Conservation (phyloP, 2,113 vertebrate genomes). For the Muntiacus reevesi region DNA sequence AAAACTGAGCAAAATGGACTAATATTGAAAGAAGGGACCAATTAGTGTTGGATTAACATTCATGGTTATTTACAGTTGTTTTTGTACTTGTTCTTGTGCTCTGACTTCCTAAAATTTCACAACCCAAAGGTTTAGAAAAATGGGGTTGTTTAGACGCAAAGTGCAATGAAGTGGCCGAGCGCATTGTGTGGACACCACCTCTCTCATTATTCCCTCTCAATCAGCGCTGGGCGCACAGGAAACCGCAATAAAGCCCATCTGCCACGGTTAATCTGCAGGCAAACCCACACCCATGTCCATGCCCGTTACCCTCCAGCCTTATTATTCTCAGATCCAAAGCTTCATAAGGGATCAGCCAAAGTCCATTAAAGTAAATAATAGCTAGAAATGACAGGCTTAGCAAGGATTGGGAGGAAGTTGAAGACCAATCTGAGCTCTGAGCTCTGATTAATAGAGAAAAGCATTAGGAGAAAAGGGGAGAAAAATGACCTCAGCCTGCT, state of each 20-base stretch:
- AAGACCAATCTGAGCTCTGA: constrained; percentile 99
- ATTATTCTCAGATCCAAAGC: constrained; percentile 99
- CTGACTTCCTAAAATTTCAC: constrained; percentile 96
- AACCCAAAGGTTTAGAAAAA: constrained; percentile 92
- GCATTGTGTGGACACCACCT: constrained; percentile 99
- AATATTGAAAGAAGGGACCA: constrained; percentile 95
- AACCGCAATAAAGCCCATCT: constrained; percentile 99
- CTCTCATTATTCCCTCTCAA: constrained; percentile 99
- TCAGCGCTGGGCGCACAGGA: constrained; percentile 99
- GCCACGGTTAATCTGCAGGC: constrained; percentile 99
- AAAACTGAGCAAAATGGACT: constrained; percentile 87
- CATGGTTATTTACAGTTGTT: constrained; percentile 99
- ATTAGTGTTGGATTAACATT: constrained; percentile 99
- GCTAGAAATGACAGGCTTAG: constrained; percentile 99
- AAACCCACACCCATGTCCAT: constrained; percentile 94
- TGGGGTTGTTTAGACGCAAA: constrained; percentile 98
- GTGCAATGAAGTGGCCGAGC: constrained; percentile 97
- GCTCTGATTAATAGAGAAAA: constrained; percentile 99
- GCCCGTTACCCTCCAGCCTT: constrained; percentile 95
- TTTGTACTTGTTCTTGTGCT: constrained; percentile 98
- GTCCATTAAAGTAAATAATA: constrained; percentile 99
- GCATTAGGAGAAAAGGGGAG: constrained; percentile 92
- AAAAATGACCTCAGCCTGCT: constrained; percentile 95
- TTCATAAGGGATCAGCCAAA: constrained; percentile 99
- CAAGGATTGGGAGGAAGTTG: constrained; percentile 99